Conservation (phyloP, 2,888 invertebrate species). For the Dynastes maya region DNA sequence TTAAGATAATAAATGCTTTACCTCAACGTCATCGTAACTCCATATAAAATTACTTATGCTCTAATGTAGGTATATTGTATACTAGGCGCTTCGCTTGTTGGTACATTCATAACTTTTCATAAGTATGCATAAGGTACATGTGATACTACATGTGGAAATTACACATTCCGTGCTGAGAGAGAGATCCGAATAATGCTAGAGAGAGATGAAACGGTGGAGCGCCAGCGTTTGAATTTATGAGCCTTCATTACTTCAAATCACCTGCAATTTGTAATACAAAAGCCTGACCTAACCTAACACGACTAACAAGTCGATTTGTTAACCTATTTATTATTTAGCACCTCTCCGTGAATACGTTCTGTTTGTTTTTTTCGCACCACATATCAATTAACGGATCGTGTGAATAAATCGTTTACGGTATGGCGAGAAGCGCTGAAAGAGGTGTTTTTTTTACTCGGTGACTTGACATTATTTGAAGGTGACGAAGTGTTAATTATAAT, state of each 20-base stretch:
- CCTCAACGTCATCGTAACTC: neutral
- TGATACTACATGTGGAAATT: neutral
- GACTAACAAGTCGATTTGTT: slow-evolving; percentile 47
- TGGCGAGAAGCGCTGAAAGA: slow-evolving; percentile 36
- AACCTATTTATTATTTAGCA: slow-evolving; percentile 49
- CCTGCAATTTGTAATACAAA: slow-evolving; percentile 50
- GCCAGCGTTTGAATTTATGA: slow-evolving; percentile 43
- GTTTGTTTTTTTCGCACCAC: slow-evolving; percentile 40
- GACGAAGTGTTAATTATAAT: slow-evolving; percentile 45
- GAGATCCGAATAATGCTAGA: slow-evolving; percentile 14
- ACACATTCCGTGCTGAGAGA: slow-evolving; percentile 5
- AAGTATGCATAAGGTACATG: neutral
- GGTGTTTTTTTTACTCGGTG: slow-evolving; percentile 39
- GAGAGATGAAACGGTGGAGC: slow-evolving; percentile 12
- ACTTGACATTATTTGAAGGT: slow-evolving; percentile 48
- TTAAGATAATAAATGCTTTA: slow-evolving; percentile 31
- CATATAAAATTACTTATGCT: slow-evolving; percentile 11
- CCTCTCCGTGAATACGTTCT: slow-evolving; percentile 10
- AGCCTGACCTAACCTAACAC: slow-evolving; percentile 48
- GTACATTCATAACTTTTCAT: neutral
- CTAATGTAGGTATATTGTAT: neutral
- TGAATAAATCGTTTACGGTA: slow-evolving; percentile 36
- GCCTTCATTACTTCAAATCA: slow-evolving; percentile 50
- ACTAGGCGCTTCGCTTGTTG: neutral
- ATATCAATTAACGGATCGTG: slow-evolving; percentile 44